Evolutionary conservation across 2,888 invertebrate species (phyloP).

Genomic region (Blastobasis adustella): DNA sequence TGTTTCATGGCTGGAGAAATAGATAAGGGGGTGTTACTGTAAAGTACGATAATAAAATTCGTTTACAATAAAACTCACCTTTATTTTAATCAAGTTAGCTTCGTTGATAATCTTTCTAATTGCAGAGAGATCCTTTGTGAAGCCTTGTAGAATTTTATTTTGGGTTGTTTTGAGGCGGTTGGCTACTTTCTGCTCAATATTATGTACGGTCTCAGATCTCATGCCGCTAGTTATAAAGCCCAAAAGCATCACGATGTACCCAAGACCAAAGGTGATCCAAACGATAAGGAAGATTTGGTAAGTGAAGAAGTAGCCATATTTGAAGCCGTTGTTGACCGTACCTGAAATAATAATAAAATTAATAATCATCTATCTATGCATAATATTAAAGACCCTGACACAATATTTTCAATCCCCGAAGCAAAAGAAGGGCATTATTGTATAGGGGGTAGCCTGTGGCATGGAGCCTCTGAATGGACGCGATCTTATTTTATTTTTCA

Average conservation of each 20-base stretch:
- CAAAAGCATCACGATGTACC: conserved; percentile 92
- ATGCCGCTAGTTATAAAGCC: conserved; percentile 88
- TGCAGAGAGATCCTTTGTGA: conserved; percentile 83
- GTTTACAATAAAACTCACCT: conserved; percentile 64
- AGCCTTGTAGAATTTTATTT: conserved; percentile 83
- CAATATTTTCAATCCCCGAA: too few species aligned
- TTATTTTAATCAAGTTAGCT: conserved; percentile 86
- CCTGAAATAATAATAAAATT: conserved; percentile 41
- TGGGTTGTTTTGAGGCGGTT: conserved; percentile 86
- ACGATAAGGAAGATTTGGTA: conserved; percentile 88
- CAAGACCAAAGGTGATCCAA: conserved; percentile 94
- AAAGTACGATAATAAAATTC: too few species aligned
- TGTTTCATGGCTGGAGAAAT: too few species aligned
- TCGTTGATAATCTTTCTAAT: conserved; percentile 86
- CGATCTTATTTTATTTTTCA: too few species aligned
- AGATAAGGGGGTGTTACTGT: too few species aligned
- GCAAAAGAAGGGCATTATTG: too few species aligned
- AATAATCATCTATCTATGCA: not conserved
- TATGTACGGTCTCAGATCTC: conserved; percentile 82
- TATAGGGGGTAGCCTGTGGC: too few species aligned
- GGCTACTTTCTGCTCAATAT: conserved; percentile 85
- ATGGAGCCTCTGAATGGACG: too few species aligned
- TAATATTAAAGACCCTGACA: too few species aligned
- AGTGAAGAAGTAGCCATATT: conserved; percentile 77
- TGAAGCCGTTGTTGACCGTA: conserved; percentile 64